Evolutionary conservation across 2,888 invertebrate genomes (phyloP).

Genomic region (Molanna angustata): DNA sequence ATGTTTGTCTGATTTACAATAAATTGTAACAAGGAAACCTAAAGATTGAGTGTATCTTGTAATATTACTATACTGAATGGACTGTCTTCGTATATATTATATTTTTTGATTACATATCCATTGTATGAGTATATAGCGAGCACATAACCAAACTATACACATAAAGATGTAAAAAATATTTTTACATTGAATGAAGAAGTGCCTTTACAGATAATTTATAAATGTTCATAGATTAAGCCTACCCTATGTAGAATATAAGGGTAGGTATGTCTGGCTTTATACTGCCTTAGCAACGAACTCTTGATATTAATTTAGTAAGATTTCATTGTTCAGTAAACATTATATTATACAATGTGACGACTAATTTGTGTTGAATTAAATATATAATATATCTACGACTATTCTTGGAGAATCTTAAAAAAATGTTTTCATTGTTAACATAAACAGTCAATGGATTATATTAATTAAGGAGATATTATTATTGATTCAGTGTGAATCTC

Average conservation of each 20-base stretch:
- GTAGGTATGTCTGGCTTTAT: conserved; percentile 26
- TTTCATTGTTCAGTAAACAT: conserved; percentile 8
- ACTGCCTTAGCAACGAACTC: conserved; percentile 30
- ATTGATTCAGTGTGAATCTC: no score
- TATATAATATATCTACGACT: conserved; percentile 10
- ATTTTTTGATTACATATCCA: conserved; percentile 12
- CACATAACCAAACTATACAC: conserved; percentile 1
- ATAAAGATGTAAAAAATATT: conserved; percentile 12
- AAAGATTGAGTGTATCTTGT: no score
- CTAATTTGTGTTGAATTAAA: conserved; percentile 6
- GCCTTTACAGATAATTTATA: conserved; percentile 28
- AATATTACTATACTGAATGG: no score
- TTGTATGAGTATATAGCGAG: neutral
- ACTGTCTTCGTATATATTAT: conserved; percentile 8
- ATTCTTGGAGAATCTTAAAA: conserved; percentile 19
- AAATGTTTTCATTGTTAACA: conserved; percentile 14
- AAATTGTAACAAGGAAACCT: no score
- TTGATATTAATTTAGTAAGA: conserved; percentile 10
- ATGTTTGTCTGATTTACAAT: no score
- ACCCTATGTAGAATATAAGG: conserved; percentile 23
- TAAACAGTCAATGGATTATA: no score
- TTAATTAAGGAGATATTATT: no score
- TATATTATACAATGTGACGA: no score
- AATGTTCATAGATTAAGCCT: conserved; percentile 21
- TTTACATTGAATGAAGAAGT: conserved; percentile 25